Base-by-base conservation (phyloP, 2,888 invertebrate genomes). In the Troides helena region DNA sequence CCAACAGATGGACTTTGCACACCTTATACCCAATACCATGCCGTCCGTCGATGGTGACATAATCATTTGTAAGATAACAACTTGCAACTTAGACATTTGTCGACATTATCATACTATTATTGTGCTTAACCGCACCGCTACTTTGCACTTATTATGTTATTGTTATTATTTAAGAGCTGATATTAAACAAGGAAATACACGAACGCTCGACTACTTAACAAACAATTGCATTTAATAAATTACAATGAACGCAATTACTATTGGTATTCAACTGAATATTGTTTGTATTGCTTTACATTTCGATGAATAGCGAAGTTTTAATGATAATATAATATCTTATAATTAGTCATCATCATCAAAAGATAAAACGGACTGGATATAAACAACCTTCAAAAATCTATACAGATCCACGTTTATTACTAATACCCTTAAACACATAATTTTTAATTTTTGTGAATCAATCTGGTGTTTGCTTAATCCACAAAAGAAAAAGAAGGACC, bases 61-160 rank as follows among this genome's bases (percentile, higher is more conserved):
- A 63, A 17, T 21, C 43, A 25, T 46, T 56, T 50, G n/a, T 30
- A 23, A 56, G 73, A 77, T 76, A 75, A 73, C 77, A 76, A 76
- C 63, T 61, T 72, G 79, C 77, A 78, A 77, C 75, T 74, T 71
- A 74, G 74, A 72, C 74, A 73, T 73, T 64, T 62, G 70, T 68
- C 60, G 30, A 5, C 75, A 74, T 77, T 76, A 75, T 76, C 76
- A 67, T 70, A 73, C 65, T 58, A 36, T 70, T 74, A 74, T 71
- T 67, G 58, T 58, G 36, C 62, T 67, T 58, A 64, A 59, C n/a
- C n/a, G 61, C 12, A n/a, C 39, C 39, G 50, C 18, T 57, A 58
- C 46, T 61, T 67, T 60, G 30, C 60, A 62, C 56, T 53, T 39
- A 53, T 58, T 59, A 67, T 67, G 64, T 72, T 65, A 72, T 70